Conservation (phyloP, 1,140 invertebrate genomes). For the Polyergus mexicanus region DNA sequence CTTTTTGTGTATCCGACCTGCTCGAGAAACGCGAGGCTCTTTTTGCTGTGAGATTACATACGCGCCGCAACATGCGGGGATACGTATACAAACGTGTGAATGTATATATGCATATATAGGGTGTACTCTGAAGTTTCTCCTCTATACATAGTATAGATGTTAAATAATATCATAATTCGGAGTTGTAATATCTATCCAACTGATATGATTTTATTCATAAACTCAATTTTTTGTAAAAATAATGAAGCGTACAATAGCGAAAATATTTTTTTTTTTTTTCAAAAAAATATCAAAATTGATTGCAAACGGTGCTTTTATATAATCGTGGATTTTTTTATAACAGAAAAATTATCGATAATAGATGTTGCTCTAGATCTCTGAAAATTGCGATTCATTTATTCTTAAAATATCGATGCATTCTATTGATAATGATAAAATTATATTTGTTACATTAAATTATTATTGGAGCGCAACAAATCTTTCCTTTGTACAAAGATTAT, state of each 20-base stretch:
- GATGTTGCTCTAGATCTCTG: neutral
- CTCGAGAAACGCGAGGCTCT: slow-evolving; percentile 45
- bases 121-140: slow-evolving; percentile 24
- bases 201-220: slow-evolving; percentile 22
- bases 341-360: neutral
- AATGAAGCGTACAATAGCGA: neutral
- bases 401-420: neutral
- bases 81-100: neutral
- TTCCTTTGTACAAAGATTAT: neutral
- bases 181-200: slow-evolving; percentile 22
- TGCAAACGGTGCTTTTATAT: neutral
- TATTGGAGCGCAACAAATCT: neutral
- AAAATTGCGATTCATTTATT: neutral
- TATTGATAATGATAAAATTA: slow-evolving; percentile 23
- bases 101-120: neutral
- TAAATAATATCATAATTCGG: slow-evolving; percentile 25
- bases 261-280: neutral
- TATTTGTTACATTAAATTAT: neutral
- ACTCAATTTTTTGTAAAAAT: slow-evolving; percentile 38
- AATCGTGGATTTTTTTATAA: neutral
- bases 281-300: neutral
- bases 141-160: neutral
- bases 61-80: slow-evolving; percentile 11
- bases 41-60: slow-evolving; percentile 57
- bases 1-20: slow-evolving; percentile 58